Conservation (phyloP, 1,140 invertebrate genomes). For the Drosophila auraria region DNA sequence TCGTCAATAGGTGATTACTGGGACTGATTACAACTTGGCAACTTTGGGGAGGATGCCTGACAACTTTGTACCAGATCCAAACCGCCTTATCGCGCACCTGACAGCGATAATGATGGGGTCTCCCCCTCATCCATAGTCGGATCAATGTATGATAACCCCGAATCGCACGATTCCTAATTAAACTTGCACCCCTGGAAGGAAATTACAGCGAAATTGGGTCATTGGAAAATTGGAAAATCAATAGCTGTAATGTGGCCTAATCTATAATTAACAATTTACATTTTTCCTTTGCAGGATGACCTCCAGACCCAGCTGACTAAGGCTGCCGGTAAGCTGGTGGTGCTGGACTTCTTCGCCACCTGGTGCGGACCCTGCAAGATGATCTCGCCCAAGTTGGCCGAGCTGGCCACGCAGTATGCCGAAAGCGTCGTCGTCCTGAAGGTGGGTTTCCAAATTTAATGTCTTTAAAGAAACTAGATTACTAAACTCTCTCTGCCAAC, state of each 20-base stretch:
- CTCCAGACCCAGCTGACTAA: conserved; percentile 90
- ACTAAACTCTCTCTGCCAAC: conserved; percentile 72
- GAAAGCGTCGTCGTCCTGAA: conserved; percentile 87
- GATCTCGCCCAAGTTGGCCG: conserved; percentile 93
- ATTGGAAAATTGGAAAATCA: conserved; percentile 8
- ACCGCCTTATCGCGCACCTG: conserved; percentile 36
- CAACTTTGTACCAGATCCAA: conserved; percentile 19
- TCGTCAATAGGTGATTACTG: conserved; percentile 11
- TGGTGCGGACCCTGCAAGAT: conserved; percentile 98
- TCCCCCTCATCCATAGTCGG: neutral
- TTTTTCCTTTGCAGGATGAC: conserved; percentile 87
- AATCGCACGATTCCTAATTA: neutral
- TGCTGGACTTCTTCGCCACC: conserved; percentile 93
- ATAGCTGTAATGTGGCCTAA: conserved; percentile 1
- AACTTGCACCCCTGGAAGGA: neutral
- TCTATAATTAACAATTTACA: neutral
- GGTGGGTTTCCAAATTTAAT: conserved; percentile 79
- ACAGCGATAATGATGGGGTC: conserved; percentile 17
- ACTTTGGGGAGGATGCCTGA: conserved; percentile 29
- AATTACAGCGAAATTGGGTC: neutral
- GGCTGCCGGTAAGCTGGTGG: conserved; percentile 93
- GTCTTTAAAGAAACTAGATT: neutral
- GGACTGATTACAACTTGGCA: conserved; percentile 26
- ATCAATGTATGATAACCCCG: conserved; percentile 23
- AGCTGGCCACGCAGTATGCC: conserved; percentile 87